phyloP scores from a whole-genome alignment of 2,113 vertebrate genomes.

The Pipra filicauda region DNA sequence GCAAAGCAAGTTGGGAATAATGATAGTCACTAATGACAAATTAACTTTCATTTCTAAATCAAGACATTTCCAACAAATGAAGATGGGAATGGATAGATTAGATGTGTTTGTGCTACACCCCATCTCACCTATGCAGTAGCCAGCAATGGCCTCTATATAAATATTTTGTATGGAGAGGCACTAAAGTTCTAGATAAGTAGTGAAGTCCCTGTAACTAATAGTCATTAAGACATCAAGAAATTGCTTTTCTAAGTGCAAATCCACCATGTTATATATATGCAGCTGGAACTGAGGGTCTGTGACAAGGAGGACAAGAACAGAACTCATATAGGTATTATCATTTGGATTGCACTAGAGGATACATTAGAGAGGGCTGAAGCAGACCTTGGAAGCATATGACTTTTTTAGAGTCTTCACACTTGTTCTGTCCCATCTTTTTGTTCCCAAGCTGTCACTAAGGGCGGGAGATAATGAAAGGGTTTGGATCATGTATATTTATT shows the following conservation, averaged over 20 bases:
- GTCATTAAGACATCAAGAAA: background rate
- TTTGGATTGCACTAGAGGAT: background rate
- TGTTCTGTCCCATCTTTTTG: background rate
- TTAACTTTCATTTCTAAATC: background rate
- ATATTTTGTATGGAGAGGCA: background rate
- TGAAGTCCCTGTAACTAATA: background rate
- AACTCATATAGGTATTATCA: accelerated
- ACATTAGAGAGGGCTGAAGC: background rate
- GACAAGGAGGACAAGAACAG: background rate
- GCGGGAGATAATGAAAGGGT: background rate
- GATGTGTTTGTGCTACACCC: background rate
- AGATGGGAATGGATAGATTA: background rate
- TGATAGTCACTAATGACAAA: background rate
- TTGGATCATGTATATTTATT: background rate
- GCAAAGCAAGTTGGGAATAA: background rate
- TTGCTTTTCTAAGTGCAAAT: background rate
- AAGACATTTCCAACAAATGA: background rate
- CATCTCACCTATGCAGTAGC: background rate
- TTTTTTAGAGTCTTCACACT: background rate
- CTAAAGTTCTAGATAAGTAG: background rate
- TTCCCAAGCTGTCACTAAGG: background rate
- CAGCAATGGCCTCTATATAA: background rate
- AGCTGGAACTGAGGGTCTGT: background rate
- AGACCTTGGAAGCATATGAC: background rate
- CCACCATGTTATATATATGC: background rate